phyloP scores from a whole-genome alignment of 2,113 vertebrate genomes.

The Passer domesticus region DNA sequence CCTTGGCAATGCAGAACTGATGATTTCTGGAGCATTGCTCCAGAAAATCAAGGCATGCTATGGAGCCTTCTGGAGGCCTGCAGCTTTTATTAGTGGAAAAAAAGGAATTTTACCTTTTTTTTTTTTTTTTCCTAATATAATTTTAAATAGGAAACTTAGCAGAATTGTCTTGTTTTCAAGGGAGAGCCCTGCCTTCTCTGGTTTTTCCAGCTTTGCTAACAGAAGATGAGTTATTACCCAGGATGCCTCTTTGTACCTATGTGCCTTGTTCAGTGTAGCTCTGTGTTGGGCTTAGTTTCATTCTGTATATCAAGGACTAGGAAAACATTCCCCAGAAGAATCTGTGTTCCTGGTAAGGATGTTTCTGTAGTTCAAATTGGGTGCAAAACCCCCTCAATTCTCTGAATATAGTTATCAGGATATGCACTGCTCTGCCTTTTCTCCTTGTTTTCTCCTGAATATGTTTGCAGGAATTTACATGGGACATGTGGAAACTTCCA shows the following conservation, averaged over 20 bases:
- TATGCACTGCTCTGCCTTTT: not conserved
- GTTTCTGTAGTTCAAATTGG: not conserved
- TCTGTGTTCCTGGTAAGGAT: not conserved
- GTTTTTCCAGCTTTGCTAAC: not conserved
- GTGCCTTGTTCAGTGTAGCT: not conserved
- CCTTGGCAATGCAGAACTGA: not conserved
- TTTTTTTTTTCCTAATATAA: not conserved
- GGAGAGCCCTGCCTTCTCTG: not conserved
- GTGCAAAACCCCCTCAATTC: not conserved
- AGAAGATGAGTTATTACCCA: not conserved
- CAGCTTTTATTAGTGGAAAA: not conserved
- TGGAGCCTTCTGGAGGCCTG: not conserved
- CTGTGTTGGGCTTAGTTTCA: not conserved
- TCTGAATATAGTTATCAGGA: not conserved
- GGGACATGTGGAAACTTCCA: not conserved
- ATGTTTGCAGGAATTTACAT: not conserved
- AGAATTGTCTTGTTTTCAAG: not conserved
- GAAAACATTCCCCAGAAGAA: not conserved
- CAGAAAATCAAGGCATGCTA: not conserved
- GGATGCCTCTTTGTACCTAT: not conserved
- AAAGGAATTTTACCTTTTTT: not conserved
- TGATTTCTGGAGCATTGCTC: not conserved
- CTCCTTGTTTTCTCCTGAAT: not conserved
- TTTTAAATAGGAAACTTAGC: not conserved
- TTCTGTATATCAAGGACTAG: not conserved